These are phyloP conservation scores for Lepetodrilus schrolli DNA, from an alignment of 2,888 invertebrate species.

Conservation along the genomic window DNA sequence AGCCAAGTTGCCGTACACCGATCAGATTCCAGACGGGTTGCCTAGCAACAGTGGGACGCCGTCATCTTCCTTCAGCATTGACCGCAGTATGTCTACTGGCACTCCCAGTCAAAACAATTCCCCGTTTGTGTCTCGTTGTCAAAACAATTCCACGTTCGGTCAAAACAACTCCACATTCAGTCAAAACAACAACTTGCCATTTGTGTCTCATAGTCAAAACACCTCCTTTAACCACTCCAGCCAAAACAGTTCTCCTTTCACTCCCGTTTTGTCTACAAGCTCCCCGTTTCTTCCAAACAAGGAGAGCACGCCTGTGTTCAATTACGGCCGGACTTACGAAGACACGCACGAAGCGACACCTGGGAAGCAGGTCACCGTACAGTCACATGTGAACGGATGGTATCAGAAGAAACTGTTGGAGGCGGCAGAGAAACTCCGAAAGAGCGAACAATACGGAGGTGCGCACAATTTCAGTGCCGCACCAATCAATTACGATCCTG, in stretches of 20 bases:
- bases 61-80: conserved; percentile 67
- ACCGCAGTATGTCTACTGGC: conserved; percentile 52
- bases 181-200: conserved; percentile 58
- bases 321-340: not conserved
- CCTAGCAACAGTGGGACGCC: conserved; percentile 59
- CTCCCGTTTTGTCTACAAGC: not conserved
- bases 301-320: not conserved
- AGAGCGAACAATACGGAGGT: conserved; percentile 45
- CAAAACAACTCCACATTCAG: too few relatives aligned
- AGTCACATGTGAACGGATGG: conserved; percentile 62
- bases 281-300: conserved; percentile 10
- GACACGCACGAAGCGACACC: not conserved
- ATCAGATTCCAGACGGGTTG: conserved; percentile 6
- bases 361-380: conserved; percentile 45
- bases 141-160: not conserved
- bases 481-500: conserved; percentile 40
- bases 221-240: not conserved
- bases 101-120: conserved; percentile 59
- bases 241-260: not conserved
- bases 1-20: conserved; percentile 34
- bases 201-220: conserved; percentile 1
- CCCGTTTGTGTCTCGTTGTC: conserved; percentile 36
- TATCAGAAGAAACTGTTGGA: conserved; percentile 63
- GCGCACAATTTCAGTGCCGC: conserved; percentile 32
- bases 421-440: conserved; percentile 58